Conservation (phyloP, 53 echinoderm and acorn worm genomes). For the Arbacia lixula region DNA sequence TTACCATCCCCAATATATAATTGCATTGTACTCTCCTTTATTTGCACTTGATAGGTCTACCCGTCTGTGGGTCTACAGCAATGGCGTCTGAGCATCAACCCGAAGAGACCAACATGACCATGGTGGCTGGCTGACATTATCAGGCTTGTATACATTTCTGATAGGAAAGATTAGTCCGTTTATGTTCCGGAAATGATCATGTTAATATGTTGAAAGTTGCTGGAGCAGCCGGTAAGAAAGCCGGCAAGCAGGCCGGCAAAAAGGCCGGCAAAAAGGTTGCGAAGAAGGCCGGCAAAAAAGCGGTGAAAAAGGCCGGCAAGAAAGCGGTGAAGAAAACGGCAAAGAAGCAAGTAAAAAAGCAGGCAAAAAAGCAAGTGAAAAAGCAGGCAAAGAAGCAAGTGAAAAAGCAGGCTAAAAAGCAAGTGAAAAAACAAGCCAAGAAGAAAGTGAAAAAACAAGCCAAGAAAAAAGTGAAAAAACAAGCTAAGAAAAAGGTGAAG, state of each 20-base stretch:
- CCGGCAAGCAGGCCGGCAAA: slow-evolving; percentile 11
- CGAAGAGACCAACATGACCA: too few species aligned
- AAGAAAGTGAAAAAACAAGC: slow-evolving; percentile 40
- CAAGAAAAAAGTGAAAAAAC: slow-evolving; percentile 70
- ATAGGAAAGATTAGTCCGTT: too few species aligned
- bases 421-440: slow-evolving; percentile 48
- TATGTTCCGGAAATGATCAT: too few species aligned
- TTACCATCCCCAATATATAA: too few species aligned
- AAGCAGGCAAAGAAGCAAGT: slow-evolving; percentile 50
- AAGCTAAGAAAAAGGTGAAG: slow-evolving; percentile 53
- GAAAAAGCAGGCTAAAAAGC: slow-evolving; percentile 28
- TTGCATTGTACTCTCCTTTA: too few species aligned
- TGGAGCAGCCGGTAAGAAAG: neutral
- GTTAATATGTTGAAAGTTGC: slow-evolving; percentile 19
- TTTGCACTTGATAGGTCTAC: too few species aligned
- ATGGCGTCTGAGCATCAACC: too few species aligned
- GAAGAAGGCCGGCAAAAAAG: neutral
- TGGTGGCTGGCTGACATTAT: too few species aligned
- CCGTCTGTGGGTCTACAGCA: too few species aligned
- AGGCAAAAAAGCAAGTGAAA: slow-evolving; percentile 25
- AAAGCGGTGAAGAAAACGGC: slow-evolving; percentile 11
- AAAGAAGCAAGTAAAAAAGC: slow-evolving; percentile 12
- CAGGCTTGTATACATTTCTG: too few species aligned
- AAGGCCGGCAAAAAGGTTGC: neutral
- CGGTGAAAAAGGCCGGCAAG: neutral